Conservation (phyloP, 2,113 vertebrate species). For the Anarrhichthys ocellatus region DNA sequence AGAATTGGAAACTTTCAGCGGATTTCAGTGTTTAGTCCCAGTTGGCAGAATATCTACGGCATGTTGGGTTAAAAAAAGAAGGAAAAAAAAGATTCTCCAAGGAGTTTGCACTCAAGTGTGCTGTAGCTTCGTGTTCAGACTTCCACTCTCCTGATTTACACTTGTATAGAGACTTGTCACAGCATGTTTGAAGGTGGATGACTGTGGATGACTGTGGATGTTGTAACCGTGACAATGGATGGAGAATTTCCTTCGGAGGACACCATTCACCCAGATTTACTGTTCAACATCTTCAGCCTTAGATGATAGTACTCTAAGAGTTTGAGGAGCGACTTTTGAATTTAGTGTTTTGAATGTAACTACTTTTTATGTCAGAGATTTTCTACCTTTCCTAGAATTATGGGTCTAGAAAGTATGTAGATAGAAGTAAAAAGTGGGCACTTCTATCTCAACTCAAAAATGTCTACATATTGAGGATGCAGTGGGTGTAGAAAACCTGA, state of each 20-base stretch:
- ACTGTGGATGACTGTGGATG: neutral
- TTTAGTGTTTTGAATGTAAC: neutral
- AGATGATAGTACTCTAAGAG: neutral
- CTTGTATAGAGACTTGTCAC: slow-evolving; percentile 16
- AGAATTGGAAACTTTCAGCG: neutral
- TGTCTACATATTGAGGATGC: neutral
- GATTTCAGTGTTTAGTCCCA: slow-evolving; percentile 30
- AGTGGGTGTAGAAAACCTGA: slow-evolving; percentile 19
- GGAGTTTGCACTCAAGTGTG: slow-evolving; percentile 2
- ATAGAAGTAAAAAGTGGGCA: neutral
- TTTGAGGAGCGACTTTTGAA: neutral
- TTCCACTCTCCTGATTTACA: slow-evolving; percentile 1
- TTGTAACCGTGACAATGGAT: slow-evolving; percentile 7
- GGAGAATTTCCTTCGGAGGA: neutral
- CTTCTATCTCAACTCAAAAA: neutral
- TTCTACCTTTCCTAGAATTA: neutral
- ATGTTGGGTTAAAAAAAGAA: slow-evolving; percentile 26
- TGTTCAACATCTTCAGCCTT: neutral
- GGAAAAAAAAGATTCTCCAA: slow-evolving; percentile 5
- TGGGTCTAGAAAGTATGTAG: neutral
- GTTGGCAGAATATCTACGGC: slow-evolving; percentile 16
- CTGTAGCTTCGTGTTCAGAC: slow-evolving; percentile 9
- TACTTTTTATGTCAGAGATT: neutral
- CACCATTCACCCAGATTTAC: neutral
- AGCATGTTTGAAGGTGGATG: slow-evolving; percentile 30